Base-by-base conservation (phyloP, 53 echinoderm and acorn worm genomes). In the Echinometra lucunter region DNA sequence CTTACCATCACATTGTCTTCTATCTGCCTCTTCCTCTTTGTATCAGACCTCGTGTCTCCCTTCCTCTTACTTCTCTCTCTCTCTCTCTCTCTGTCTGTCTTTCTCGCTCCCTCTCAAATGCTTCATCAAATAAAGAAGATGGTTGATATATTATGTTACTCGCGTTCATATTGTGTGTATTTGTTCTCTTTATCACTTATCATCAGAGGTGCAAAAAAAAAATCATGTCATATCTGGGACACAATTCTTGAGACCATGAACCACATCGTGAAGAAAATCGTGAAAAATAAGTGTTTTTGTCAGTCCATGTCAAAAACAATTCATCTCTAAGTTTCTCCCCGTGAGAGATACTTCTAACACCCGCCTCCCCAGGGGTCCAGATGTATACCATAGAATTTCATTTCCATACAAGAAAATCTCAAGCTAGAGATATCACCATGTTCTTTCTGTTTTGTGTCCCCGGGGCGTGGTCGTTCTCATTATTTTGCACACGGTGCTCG, bases 221-320 rank as follows among this genome's bases (percentile, higher is more conserved):
- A 6, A 1, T 78, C 42, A 7, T 78, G 78, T 78, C 78, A 78
- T 4, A 78, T 78, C 78, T 78, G 13, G 78, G 42, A 17, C 78
- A 78, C 3, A 17, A 13, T 42, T 19, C 78, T 78, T 42, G 17
- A 42, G 78, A 21, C 21, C 42, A 78, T 35, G 35, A 42, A 42
- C 38, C 78, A 78, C 78, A 19, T 42, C 78, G 35, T 78, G 38
- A 2, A 34, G 23, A 40, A 78, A 78, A 42, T 78, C 42, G 42
- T 23, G 5, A 40, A 78, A 78, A 78, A 78, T n/a, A 74, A 78
- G 78, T 78, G 6, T 78, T 78, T 78, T 35, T 78, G 78, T 40
- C 78, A 42, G 42, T 6, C 21, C 37, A 19, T 78, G 78, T 78
- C 78, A 78, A 6, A 38, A 40, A 16, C 17, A 78, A 38, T 78